A percentile compares a stretch with the other conserved stretches of the same genome.
These are phyloP conservation scores for Etheostoma cragini DNA, from an alignment of 2,113 vertebrate genomes.

Conservation along the genomic window DNA sequence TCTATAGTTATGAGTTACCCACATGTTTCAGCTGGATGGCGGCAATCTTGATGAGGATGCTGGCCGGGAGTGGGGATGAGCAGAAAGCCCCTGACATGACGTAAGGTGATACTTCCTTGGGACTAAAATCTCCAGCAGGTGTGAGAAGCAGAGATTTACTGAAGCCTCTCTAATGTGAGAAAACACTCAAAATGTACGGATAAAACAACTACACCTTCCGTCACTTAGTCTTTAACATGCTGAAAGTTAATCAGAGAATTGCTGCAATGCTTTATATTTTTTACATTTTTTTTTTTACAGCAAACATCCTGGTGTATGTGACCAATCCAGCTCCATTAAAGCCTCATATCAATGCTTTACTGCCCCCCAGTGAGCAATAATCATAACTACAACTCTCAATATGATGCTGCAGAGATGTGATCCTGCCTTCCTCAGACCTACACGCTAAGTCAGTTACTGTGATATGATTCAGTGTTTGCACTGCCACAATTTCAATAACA, in stretches of 20 bases:
- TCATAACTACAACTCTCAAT: not conserved
- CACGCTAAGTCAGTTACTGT: not conserved
- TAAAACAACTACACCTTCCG: not conserved
- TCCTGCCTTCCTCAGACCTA: not conserved
- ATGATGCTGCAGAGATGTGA: too few relatives aligned
- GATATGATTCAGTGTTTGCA: not conserved
- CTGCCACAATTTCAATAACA: not conserved
- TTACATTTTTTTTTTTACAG: not conserved
- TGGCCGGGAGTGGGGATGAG: not conserved
- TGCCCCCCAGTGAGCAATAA: conserved; percentile 46
- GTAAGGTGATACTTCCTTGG: conserved; percentile 9
- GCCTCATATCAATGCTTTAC: conserved; percentile 30
- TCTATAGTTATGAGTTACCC: not conserved
- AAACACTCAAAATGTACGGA: conserved; percentile 13
- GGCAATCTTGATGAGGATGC: not conserved
- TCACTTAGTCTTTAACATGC: not conserved
- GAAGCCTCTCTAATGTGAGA: conserved; percentile 15
- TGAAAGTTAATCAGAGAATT: not conserved
- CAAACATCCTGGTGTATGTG: not conserved
- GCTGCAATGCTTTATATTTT: not conserved
- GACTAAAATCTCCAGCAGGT: conserved; percentile 22
- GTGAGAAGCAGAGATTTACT: conserved; percentile 32
- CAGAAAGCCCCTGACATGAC: not conserved
- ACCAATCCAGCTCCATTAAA: accelerated
- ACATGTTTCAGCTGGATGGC: not conserved